Base-by-base conservation (phyloP, 2,888 invertebrate species). In the Melanophora roralis region DNA sequence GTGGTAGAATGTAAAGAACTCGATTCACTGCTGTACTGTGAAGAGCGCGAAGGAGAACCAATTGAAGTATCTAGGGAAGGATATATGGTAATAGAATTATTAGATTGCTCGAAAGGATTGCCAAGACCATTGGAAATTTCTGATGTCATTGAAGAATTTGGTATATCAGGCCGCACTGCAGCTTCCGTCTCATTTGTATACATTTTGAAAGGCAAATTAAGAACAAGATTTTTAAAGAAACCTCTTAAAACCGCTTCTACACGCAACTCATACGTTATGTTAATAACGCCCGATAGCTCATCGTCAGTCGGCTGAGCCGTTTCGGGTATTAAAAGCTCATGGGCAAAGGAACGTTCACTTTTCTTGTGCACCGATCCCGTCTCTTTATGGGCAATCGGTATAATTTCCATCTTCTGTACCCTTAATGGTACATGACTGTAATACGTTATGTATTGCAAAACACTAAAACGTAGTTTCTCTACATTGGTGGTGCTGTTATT, bases 301-400 rank as follows among this genome's bases (percentile, higher is more conserved):
- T 83, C 84, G 67, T 89, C 89, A 4, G 86, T 84, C 1, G 90
- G 89, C 62, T 88, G 90, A 6, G 87, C 86, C n/a, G 86, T 86
- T 5, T 85, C 84, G 19, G 90, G 90, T 78, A 90, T 84, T 1
- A 87, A 84, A 43, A 90, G 82, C 68, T 89, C 89, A 62, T 90
- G 89, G 43, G 90, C 90, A 82, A 89, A 90, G 27, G 87, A 86
- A 21, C 89, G 86, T 67, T 89, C 89, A 16, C 87, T 87, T 82
- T 89, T 89, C 80, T 90, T 90, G 16, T 87, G 85, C 57, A 90
- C 89, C 0, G 89, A 86, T 0, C 90, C 90, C 0, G 90, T 88
- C 83, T 90, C 90, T 82, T 89, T 90, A 51, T 84, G 88, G 62
- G 87, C 87, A 71, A 90, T 84, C 11, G 86, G 84, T 16, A 87